Percentiles rank a stretch among this genome's conserved stretches.
Conservation (phyloP, 2,113 vertebrate genomes). For the cattle (Bos taurus) region DNA sequence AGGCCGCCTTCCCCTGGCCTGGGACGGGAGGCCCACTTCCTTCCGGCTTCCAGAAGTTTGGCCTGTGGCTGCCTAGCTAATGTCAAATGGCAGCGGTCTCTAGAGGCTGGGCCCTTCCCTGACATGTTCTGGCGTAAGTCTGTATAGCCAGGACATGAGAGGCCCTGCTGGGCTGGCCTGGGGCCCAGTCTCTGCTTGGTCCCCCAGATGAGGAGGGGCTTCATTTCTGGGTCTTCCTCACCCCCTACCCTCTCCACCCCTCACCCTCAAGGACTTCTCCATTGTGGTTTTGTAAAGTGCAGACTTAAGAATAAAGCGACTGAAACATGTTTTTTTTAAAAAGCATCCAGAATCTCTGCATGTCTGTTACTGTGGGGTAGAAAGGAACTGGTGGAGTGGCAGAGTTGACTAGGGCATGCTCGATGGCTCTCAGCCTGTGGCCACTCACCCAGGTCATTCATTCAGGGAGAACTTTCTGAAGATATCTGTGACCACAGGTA, state of each 20-base stretch:
- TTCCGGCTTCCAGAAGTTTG: not conserved
- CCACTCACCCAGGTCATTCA: not conserved
- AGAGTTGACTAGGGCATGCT: not conserved
- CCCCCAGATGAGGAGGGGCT: not conserved
- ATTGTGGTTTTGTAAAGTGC: constrained; percentile 70
- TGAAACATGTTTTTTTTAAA: constrained; percentile 64
- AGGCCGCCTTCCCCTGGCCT: not conserved
- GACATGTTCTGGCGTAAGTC: not conserved
- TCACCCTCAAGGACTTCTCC: constrained; percentile 13
- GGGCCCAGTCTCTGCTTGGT: not conserved
- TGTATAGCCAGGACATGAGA: not conserved
- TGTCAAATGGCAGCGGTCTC: not conserved
- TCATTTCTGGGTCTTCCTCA: not conserved
- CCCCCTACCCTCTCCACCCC: not conserved
- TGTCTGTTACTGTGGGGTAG: not conserved
- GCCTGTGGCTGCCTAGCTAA: not conserved
- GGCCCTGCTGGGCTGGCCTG: not conserved
- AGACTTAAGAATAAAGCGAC: constrained; percentile 68
- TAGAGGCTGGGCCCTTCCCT: not conserved
- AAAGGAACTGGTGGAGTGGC: not conserved
- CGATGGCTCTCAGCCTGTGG: not conserved
- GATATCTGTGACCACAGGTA: not conserved
- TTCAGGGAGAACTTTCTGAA: not conserved
- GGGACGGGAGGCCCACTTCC: not conserved
- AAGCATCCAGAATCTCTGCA: not conserved